Conservation (phyloP, 1,140 invertebrate species). For the Berghia stephanieae region DNA sequence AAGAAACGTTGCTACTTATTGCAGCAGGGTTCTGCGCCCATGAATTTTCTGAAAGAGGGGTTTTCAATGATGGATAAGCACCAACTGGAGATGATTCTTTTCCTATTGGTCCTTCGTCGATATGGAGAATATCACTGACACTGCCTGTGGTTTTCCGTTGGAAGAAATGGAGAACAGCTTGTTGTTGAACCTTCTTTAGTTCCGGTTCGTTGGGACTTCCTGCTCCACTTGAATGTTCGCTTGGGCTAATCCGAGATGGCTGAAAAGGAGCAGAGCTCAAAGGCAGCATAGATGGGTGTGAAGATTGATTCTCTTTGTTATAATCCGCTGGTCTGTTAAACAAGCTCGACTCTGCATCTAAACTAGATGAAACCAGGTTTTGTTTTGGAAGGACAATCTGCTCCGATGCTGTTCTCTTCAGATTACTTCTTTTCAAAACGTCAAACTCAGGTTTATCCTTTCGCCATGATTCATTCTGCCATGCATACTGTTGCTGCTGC, state of each 20-base stretch:
- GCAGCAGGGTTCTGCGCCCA: no score
- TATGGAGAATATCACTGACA: no score
- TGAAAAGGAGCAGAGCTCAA: no score
- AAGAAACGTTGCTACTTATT: no score
- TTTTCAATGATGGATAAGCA: not conserved
- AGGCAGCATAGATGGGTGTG: no score
- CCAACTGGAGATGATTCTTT: conserved; percentile 13
- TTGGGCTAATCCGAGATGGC: no score
- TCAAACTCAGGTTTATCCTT: not conserved
- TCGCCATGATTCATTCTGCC: conserved; percentile 28
- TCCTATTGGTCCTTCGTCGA: no score
- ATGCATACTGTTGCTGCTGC: conserved; percentile 18
- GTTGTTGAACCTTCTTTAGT: conserved; percentile 83
- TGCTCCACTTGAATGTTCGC: no score
- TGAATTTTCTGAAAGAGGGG: no score
- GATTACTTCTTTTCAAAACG: conserved; percentile 33
- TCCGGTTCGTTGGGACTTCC: conserved; percentile 76
- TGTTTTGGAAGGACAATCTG: conserved; percentile 52
- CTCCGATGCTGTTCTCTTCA: conserved; percentile 56
- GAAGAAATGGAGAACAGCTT: conserved; percentile 85
- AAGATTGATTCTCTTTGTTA: no score
- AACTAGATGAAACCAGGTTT: not conserved
- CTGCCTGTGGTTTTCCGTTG: conserved; percentile 73
- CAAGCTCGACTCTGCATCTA: not conserved
- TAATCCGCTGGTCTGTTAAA: not conserved